phyloP scores from a whole-genome alignment of 2,888 invertebrate species.

The Drosophila quasianomalipes region DNA sequence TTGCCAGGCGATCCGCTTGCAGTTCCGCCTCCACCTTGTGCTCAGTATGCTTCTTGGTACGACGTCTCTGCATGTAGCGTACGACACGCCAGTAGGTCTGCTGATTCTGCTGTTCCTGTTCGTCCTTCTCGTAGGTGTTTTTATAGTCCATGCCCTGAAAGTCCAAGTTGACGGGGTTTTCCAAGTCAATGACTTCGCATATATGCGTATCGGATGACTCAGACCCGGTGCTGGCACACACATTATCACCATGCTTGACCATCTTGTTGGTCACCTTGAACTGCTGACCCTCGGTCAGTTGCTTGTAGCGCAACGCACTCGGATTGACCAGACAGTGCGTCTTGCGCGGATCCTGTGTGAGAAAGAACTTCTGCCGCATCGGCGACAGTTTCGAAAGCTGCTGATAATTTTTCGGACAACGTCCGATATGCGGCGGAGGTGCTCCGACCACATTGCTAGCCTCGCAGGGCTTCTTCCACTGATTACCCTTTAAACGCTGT shows the following conservation, averaged over 20 bases:
- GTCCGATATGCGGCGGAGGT: slow-evolving; percentile 70
- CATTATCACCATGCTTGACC: slow-evolving; percentile 82
- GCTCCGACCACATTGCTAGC: slow-evolving; percentile 77
- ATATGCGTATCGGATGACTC: slow-evolving; percentile 74
- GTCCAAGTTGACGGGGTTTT: slow-evolving; percentile 83
- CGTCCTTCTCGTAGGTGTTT: slow-evolving; percentile 82
- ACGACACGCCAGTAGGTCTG: slow-evolving; percentile 78
- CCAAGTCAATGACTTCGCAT: slow-evolving; percentile 82
- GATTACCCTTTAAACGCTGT: slow-evolving; percentile 52
- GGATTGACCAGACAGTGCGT: slow-evolving; percentile 82
- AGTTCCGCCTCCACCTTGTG: slow-evolving; percentile 68
- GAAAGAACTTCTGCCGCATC: slow-evolving; percentile 75
- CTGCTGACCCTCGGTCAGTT: slow-evolving; percentile 58
- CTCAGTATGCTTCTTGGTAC: slow-evolving; percentile 61
- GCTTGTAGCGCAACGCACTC: slow-evolving; percentile 66
- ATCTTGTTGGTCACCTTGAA: slow-evolving; percentile 70
- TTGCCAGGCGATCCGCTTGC: slow-evolving; percentile 69
- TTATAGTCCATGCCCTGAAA: slow-evolving; percentile 84
- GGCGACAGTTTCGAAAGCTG: slow-evolving; percentile 68
- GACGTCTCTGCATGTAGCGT: slow-evolving; percentile 79
- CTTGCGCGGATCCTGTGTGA: slow-evolving; percentile 83
- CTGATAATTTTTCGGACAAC: slow-evolving; percentile 70
- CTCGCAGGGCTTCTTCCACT: slow-evolving; percentile 74
- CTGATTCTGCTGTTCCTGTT: slow-evolving; percentile 81
- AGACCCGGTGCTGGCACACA: slow-evolving; percentile 72